phyloP scores from a whole-genome alignment of 1,140 invertebrate species.

The Listronotus oregonensis region DNA sequence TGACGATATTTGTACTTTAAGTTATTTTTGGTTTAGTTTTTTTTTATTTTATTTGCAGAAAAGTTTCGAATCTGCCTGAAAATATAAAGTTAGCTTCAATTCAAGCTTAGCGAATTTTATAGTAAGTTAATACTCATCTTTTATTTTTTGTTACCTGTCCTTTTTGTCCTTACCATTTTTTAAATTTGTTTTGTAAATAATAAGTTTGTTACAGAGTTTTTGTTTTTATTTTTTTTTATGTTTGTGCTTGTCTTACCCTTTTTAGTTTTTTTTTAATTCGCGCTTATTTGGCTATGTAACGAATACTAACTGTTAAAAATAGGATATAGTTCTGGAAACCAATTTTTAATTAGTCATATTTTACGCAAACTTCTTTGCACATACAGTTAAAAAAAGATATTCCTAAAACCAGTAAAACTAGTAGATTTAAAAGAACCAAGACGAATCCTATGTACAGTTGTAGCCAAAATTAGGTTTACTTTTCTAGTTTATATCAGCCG shows the following conservation, averaged over 20 bases:
- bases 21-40: background rate
- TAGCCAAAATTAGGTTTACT: too few relatives aligned
- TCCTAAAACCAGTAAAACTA: too few relatives aligned
- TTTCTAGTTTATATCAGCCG: too few relatives aligned
- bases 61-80: slow-evolving; percentile 14
- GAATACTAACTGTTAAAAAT: too few relatives aligned
- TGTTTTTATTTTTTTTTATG: slow-evolving; percentile 33
- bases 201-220: slow-evolving; percentile 8
- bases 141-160: background rate
- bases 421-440: too few relatives aligned
- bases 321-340: background rate
- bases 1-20: background rate
- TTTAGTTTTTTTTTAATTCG: background rate
- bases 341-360: too few relatives aligned
- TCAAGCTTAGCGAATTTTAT: slow-evolving; percentile 7
- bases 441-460: too few relatives aligned
- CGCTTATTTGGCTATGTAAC: background rate
- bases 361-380: too few relatives aligned
- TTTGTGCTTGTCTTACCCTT: slow-evolving; percentile 35
- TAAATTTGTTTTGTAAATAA: slow-evolving; percentile 15
- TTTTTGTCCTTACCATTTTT: background rate
- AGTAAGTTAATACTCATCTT: background rate
- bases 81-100: slow-evolving; percentile 9
- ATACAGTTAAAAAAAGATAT: too few relatives aligned
- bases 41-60: slow-evolving; percentile 10